Evolutionary conservation across 2,888 invertebrate species (phyloP), one percentile per base, ranked within the genome.

Genomic region (Nymphalis c-album): DNA sequence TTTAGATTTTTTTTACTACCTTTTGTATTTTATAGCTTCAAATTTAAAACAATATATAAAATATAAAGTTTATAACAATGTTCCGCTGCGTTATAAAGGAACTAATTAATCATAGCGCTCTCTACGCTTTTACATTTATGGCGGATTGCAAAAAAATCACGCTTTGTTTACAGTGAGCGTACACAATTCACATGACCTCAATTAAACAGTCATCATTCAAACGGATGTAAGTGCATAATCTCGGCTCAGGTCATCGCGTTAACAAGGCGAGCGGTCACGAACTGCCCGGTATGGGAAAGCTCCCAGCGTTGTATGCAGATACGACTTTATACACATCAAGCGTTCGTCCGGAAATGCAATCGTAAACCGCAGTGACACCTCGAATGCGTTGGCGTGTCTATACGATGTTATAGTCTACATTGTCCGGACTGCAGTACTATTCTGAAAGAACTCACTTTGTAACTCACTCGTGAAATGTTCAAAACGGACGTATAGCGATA

Each of bases 211-310:
- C 90, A 89, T 90, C 88, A 85, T 84, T 81, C 84, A 84, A 83
- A 88, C 88, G 88, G 89, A 87, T 88, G 88, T 88, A 81, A 86
- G 90, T 90, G 90, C 89, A 91, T 88, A 90, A 90, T 90, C 90
- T 89, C 82, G 77, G 81, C 78, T 76, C 87, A 76, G 90, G 90
- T 89, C 90, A 91, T 88, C 90, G 81, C 90, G 81, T 84, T 90
- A 90, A 91, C 90, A 88, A 90, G 89, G 82, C 87, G 81, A 87
- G 80, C 90, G 91, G 91, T 91, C 91, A 91, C 88, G 88, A 87
- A 80, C 83, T 87, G 89, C 86, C 89, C 90, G 89, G 81, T 86
- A 87, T 91, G 91, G 90, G 91, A 91, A 91, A 87, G 88, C 88
- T 91, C 91, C 86, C 91, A 91, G 87, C 84, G 87, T 90, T 86